A percentile compares a stretch with the other conserved stretches of the same genome.
Conservation (phyloP, 2,113 vertebrate genomes). For the Euleptes europaea region DNA sequence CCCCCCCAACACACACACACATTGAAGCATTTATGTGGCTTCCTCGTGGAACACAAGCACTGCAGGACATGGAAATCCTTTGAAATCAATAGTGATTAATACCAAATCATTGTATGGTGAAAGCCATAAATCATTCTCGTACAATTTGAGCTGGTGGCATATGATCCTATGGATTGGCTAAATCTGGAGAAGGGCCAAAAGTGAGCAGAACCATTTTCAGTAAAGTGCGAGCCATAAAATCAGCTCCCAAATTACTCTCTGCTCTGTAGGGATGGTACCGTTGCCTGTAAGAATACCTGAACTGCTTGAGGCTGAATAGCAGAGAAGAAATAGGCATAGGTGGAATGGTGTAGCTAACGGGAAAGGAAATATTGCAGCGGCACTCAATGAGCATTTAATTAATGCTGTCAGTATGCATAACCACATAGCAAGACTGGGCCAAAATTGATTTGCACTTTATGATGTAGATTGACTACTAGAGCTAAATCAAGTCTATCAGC, state of each 20-base stretch:
- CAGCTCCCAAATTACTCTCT: neutral
- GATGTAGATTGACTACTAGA: neutral
- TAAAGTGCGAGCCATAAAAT: neutral
- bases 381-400: constrained; percentile 24
- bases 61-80: neutral
- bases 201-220: neutral
- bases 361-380: constrained; percentile 2
- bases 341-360: neutral
- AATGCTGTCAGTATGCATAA: neutral
- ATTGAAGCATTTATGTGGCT: constrained; percentile 53
- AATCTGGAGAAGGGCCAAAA: neutral
- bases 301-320: neutral
- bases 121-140: neutral
- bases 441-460: neutral
- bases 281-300: neutral
- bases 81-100: neutral
- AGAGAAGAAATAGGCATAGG: neutral
- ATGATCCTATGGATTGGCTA: neutral
- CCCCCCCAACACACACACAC: neutral
- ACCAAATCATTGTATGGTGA: neutral
- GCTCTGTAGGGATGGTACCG: no score
- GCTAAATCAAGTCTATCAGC: neutral
- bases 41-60: constrained; percentile 37
- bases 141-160: neutral
- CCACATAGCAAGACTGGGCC: constrained; percentile 5